Percentiles rank a stretch among this genome's conserved stretches.
These are phyloP conservation scores for Oppia nitens DNA, from an alignment of 1,140 invertebrate genomes.

Conservation along the genomic window DNA sequence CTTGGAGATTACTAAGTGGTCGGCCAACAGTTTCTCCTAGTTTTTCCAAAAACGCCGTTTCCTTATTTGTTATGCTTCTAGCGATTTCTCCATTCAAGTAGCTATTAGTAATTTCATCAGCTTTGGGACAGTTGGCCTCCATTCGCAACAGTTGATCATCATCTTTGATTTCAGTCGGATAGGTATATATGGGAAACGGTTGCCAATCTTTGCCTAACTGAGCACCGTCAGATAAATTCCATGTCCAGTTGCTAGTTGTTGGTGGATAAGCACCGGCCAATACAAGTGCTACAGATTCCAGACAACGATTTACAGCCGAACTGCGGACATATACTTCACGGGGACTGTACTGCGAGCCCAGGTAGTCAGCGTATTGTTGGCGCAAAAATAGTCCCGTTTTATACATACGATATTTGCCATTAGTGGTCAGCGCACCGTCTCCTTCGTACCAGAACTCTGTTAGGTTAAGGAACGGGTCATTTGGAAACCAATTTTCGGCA, in stretches of 20 bases:
- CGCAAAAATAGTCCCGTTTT: constrained; percentile 43
- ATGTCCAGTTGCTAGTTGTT: constrained; percentile 25
- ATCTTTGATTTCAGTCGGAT: not conserved
- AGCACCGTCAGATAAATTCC: constrained; percentile 32
- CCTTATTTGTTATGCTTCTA: not conserved
- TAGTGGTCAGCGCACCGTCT: constrained; percentile 57
- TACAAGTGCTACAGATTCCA: constrained; percentile 66
- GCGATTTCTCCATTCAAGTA: not conserved
- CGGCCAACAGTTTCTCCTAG: not conserved
- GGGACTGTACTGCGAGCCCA: constrained; percentile 36
- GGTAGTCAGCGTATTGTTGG: constrained; percentile 44
- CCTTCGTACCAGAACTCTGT: constrained; percentile 56
- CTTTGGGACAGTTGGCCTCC: constrained; percentile 5
- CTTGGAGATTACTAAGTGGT: not conserved
- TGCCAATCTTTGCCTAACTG: constrained; percentile 44
- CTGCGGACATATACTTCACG: constrained; percentile 49
- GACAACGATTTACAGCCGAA: constrained; percentile 58
- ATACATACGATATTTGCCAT: constrained; percentile 28
- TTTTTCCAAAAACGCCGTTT: not conserved
- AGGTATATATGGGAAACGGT: constrained; percentile 52
- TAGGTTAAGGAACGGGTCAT: constrained; percentile 41
- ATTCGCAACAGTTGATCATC: constrained; percentile 3
- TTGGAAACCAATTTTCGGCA: constrained; percentile 43
- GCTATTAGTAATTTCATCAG: not conserved
- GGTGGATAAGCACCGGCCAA: constrained; percentile 41